These are phyloP conservation scores for Dryobota labecula DNA, from an alignment of 2,888 invertebrate species.

Conservation along the genomic window DNA sequence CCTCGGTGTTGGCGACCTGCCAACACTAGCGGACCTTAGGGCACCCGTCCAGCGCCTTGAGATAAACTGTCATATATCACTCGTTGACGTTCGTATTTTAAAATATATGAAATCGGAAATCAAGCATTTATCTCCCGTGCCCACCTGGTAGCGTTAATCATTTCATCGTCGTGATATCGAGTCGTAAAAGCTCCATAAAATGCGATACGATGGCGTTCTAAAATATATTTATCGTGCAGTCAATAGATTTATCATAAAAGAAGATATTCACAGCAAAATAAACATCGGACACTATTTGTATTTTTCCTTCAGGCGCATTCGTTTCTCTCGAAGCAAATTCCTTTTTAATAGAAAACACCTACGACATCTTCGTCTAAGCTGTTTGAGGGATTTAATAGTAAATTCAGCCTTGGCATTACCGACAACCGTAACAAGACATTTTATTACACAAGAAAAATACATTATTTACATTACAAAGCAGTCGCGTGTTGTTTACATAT, in stretches of 20 bases:
- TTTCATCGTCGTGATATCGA: slow-evolving; percentile 48
- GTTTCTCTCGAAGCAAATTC: slow-evolving; percentile 2
- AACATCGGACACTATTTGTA: slow-evolving; percentile 10
- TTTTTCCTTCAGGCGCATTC: not conserved
- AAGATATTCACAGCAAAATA: slow-evolving; percentile 22
- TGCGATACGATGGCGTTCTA: slow-evolving; percentile 7
- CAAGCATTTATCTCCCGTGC: slow-evolving; percentile 14
- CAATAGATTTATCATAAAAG: slow-evolving; percentile 32
- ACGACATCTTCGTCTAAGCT: slow-evolving; percentile 6
- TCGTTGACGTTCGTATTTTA: slow-evolving; percentile 57
- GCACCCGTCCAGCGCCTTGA: slow-evolving; percentile 72
- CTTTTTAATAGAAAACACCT: slow-evolving; percentile 19
- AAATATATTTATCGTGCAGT: slow-evolving; percentile 38
- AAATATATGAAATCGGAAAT: slow-evolving; percentile 46
- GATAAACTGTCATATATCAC: slow-evolving; percentile 65
- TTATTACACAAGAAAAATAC: slow-evolving; percentile 21
- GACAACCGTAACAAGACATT: slow-evolving; percentile 12
- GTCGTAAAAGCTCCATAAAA: slow-evolving; percentile 53
- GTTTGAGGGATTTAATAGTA: slow-evolving; percentile 33
- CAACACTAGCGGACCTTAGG: slow-evolving; percentile 72
- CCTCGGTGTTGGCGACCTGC: slow-evolving; percentile 71
- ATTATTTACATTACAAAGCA: slow-evolving; percentile 6
- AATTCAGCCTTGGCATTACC: slow-evolving; percentile 11
- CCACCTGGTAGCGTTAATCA: slow-evolving; percentile 54
- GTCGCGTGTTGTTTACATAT: slow-evolving; percentile 26